Conservation (phyloP, 2,797 vertebrate species). For the Pogoniulus pusillus region DNA sequence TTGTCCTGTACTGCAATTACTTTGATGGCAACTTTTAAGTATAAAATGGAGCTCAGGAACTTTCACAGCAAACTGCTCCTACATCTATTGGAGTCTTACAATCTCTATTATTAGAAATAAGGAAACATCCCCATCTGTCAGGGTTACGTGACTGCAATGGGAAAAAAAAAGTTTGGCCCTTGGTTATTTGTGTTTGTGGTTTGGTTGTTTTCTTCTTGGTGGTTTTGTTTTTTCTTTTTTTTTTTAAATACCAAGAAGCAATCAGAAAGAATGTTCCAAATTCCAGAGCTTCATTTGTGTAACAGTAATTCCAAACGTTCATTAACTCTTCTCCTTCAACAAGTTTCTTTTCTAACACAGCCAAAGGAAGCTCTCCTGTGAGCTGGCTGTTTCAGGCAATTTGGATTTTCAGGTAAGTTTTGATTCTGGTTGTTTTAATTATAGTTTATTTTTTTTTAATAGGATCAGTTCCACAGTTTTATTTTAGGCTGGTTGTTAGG, state of each 20-base stretch:
- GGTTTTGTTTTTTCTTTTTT: not conserved
- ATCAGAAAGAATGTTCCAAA: not conserved
- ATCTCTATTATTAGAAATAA: not conserved
- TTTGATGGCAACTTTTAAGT: not conserved
- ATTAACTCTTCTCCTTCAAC: not conserved
- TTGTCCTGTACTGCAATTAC: not conserved
- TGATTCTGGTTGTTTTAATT: constrained; percentile 2
- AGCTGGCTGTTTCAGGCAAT: not conserved
- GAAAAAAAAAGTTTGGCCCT: not conserved
- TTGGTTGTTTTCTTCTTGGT: not conserved
- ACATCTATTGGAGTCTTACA: not conserved
- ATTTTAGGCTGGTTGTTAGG: no score
- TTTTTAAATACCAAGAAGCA: not conserved
- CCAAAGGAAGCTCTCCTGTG: not conserved
- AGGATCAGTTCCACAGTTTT: not conserved
- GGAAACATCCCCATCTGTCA: not conserved
- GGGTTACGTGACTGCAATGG: not conserved
- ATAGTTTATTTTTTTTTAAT: constrained; percentile 11
- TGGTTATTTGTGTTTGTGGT: not conserved
- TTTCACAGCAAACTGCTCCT: not conserved
- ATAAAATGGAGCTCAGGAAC: not conserved
- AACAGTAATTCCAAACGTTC: not conserved
- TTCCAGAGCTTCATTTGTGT: not conserved
- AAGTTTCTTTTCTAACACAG: not conserved
- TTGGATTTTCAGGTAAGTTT: constrained; percentile 12